A percentile compares a stretch with the other conserved stretches of the same genome.
Conservation (phyloP, 2,888 invertebrate species). For the Nebria salina region DNA sequence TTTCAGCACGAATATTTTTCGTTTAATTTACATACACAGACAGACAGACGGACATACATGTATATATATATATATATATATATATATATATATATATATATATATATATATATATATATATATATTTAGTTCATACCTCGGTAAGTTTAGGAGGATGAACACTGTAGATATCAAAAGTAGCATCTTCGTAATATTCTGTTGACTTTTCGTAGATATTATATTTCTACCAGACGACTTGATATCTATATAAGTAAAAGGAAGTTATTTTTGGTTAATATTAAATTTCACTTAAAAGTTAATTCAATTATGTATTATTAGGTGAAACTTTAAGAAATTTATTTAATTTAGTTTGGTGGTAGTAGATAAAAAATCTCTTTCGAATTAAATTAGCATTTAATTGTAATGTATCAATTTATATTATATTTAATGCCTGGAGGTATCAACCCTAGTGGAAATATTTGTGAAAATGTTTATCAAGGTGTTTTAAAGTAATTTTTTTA, state of each 20-base stretch:
- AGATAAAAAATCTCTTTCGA: too few relatives aligned
- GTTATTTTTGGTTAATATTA: background rate
- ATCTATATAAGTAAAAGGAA: constrained; percentile 55
- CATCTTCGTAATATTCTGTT: constrained; percentile 73
- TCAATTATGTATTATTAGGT: too few relatives aligned
- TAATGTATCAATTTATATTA: too few relatives aligned
- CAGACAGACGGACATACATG: background rate
- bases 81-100: constrained; percentile 20
- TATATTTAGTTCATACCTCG: constrained; percentile 62
- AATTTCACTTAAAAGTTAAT: too few relatives aligned
- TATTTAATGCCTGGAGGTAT: too few relatives aligned
- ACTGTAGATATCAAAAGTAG: constrained; percentile 72
- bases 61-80: constrained; percentile 24
- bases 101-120: constrained; percentile 18
- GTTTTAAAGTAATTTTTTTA: too few relatives aligned
- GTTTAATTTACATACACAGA: constrained; percentile 13
- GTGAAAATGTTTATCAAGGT: too few relatives aligned
- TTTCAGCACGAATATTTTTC: too few relatives aligned
- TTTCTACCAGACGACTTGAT: constrained; percentile 62
- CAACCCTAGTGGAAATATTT: too few relatives aligned
- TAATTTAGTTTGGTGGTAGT: too few relatives aligned
- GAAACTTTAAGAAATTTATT: too few relatives aligned
- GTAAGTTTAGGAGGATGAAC: constrained; percentile 71
- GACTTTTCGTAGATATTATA: constrained; percentile 62
- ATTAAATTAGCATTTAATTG: too few relatives aligned